Conservation (phyloP, 2,888 invertebrate species). For the Entomobrya multifasciata region DNA sequence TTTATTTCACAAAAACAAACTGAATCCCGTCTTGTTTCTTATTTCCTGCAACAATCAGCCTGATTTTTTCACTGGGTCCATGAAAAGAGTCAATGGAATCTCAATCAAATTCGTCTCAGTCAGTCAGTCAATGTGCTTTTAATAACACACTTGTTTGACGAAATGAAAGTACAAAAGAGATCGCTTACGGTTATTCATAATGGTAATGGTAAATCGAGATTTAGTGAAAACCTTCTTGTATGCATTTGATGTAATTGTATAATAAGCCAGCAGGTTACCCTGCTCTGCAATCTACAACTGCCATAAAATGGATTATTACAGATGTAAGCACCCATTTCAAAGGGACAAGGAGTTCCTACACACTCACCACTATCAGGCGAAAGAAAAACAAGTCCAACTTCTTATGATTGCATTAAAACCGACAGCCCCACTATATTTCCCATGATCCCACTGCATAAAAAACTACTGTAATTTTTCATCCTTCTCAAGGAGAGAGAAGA, state of each 20-base stretch:
- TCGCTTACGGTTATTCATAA: slow-evolving; percentile 57
- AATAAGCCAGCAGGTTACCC: neutral
- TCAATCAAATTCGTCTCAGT: slow-evolving; percentile 59
- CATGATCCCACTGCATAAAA: slow-evolving; percentile 5
- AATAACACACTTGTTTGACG: neutral
- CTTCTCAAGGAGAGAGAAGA: neutral
- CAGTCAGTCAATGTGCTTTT: slow-evolving; percentile 29
- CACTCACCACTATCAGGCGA: neutral
- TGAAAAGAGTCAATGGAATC: slow-evolving; percentile 58
- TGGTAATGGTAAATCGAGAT: neutral
- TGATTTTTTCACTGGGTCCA: slow-evolving; percentile 45
- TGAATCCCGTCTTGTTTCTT: slow-evolving; percentile 43
- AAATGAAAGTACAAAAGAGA: slow-evolving; percentile 41
- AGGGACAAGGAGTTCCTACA: neutral
- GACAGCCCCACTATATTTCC: neutral
- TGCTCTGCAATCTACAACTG: too few species aligned
- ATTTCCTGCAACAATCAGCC: slow-evolving; percentile 17
- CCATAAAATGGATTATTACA: neutral
- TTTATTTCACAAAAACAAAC: neutral
- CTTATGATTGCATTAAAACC: too few species aligned
- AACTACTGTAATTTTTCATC: neutral
- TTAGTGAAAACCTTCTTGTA: too few species aligned
- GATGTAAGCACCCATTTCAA: neutral
- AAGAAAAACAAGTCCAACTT: neutral
- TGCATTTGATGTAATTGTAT: too few species aligned